Conservation (phyloP, 2,888 invertebrate genomes). For the Sisyra terminalis region DNA sequence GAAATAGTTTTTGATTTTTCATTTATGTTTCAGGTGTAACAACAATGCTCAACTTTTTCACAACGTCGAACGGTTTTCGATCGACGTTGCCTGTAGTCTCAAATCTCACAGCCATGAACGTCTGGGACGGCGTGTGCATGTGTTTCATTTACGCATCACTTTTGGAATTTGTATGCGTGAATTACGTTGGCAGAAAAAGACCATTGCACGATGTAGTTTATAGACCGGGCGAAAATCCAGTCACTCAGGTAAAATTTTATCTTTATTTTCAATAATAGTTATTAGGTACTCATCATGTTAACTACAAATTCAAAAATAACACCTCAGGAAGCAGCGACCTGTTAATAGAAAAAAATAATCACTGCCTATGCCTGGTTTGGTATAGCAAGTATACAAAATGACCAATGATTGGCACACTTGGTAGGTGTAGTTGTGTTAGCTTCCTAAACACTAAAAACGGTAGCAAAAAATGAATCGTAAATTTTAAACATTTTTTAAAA, state of each 20-base stretch:
- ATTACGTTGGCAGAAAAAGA: constrained; percentile 83
- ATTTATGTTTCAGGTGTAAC: constrained; percentile 59
- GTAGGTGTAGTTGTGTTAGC: too few species aligned
- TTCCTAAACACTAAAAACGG: too few species aligned
- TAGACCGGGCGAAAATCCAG: constrained; percentile 78
- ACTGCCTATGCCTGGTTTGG: too few species aligned
- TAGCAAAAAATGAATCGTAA: too few species aligned
- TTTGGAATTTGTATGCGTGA: constrained; percentile 87
- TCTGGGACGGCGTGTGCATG: constrained; percentile 95
- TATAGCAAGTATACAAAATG: too few species aligned
- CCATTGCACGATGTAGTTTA: constrained; percentile 81
- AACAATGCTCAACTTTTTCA: constrained; percentile 97
- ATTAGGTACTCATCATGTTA: too few species aligned
- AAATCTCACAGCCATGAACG: constrained; percentile 89
- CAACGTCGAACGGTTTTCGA: constrained; percentile 83
- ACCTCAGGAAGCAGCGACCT: too few species aligned
- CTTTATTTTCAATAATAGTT: background rate
- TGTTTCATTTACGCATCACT: constrained; percentile 92
- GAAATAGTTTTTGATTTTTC: background rate
- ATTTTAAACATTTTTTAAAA: too few species aligned
- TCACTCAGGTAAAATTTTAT: constrained; percentile 58
- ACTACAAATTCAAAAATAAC: too few species aligned
- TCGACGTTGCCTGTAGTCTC: constrained; percentile 87
- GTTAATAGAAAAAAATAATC: too few species aligned
- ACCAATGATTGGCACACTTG: too few species aligned